Evolutionary conservation across 2,113 vertebrate species (phyloP).

Genomic region (Tetrao urogallus): DNA sequence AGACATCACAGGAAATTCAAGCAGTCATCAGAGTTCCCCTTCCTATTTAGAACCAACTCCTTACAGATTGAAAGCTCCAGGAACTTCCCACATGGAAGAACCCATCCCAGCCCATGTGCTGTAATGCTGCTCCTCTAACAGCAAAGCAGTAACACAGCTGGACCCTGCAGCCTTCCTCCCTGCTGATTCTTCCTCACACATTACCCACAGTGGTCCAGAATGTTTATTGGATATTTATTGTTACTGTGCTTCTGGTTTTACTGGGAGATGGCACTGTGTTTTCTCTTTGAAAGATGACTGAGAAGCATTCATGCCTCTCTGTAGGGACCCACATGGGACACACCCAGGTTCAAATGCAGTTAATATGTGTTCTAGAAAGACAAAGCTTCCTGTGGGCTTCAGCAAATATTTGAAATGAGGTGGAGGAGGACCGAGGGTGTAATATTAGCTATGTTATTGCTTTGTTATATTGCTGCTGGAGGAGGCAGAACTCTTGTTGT

Average conservation of each 20-base stretch:
- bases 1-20: neutral
- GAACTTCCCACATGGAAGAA: neutral
- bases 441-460: neutral
- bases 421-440: neutral
- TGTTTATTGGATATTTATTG: neutral
- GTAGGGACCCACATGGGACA: neutral
- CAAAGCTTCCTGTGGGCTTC: neutral
- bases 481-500: neutral
- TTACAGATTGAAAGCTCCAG: neutral
- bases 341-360: neutral
- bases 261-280: neutral
- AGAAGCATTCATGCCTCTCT: neutral
- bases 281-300: neutral
- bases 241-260: neutral
- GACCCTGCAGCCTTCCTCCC: neutral
- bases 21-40: neutral
- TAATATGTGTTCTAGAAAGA: neutral
- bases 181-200: neutral
- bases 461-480: neutral
- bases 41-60: neutral
- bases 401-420: neutral
- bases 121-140: neutral
- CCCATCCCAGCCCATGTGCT: neutral
- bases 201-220: neutral
- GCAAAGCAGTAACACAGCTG: neutral